phyloP scores from a whole-genome alignment of 2,113 vertebrate genomes.

The Megaleporinus macrocephalus region DNA sequence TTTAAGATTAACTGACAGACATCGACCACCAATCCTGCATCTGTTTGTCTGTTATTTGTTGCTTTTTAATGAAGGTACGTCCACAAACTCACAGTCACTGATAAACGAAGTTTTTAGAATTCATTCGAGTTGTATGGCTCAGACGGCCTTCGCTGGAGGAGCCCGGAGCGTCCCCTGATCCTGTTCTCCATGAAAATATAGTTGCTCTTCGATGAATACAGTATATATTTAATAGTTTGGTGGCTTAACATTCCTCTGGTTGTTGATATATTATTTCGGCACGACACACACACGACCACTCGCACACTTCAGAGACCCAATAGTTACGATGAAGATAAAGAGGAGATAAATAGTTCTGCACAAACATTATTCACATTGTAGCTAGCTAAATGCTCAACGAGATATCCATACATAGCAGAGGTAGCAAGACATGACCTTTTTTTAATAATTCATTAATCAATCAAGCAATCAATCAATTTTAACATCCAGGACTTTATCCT shows the following conservation, averaged over 20 bases:
- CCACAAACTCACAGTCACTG: slow-evolving; percentile 19
- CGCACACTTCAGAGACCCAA: neutral
- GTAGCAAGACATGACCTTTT: neutral
- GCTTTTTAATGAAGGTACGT: slow-evolving; percentile 45
- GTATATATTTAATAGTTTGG: neutral
- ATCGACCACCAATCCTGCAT: neutral
- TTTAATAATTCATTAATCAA: too few relatives aligned
- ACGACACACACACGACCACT: neutral
- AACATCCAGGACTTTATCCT: neutral
- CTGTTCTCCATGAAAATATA: neutral
- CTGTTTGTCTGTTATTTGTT: slow-evolving; percentile 29
- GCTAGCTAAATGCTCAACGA: slow-evolving; percentile 1
- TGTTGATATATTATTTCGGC: neutral
- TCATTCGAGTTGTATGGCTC: neutral
- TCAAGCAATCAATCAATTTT: too few relatives aligned
- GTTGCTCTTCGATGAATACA: neutral
- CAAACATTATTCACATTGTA: neutral
- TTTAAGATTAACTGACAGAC: neutral
- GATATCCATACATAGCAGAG: slow-evolving; percentile 2
- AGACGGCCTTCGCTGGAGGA: neutral
- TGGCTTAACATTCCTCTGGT: slow-evolving; percentile 10
- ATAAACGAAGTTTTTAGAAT: slow-evolving; percentile 36
- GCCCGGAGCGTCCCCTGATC: neutral
- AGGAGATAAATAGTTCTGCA: neutral
- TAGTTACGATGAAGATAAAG: neutral